Conservation (phyloP, 2,113 vertebrate species). For the Aythya baeri region DNA sequence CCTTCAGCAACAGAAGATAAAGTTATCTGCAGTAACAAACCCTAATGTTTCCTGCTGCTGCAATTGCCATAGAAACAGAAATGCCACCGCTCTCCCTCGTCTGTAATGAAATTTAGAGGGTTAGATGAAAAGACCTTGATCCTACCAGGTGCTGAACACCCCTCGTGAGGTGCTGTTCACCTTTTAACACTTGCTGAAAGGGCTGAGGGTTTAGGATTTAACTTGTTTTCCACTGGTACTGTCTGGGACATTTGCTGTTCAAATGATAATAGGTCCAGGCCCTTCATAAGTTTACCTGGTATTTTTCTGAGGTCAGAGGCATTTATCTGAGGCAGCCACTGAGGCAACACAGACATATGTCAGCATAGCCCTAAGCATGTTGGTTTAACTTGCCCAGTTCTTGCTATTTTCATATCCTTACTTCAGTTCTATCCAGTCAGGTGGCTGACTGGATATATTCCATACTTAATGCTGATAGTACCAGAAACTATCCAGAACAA, state of each 20-base stretch:
- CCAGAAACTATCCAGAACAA: conserved; percentile 3
- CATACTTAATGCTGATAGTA: neutral
- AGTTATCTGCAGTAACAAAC: neutral
- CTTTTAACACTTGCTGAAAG: neutral
- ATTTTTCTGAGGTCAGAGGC: neutral
- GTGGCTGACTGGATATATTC: neutral
- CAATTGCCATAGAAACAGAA: conserved; percentile 27
- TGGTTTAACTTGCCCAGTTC: neutral
- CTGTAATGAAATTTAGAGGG: conserved; percentile 13
- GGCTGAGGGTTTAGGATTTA: neutral
- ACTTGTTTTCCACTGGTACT: neutral
- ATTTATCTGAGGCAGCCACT: neutral
- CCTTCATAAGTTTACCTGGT: neutral
- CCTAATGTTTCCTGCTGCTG: neutral
- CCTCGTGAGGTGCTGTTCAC: neutral
- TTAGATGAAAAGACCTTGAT: neutral
- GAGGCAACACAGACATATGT: neutral
- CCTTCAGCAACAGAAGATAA: neutral
- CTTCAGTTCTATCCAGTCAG: neutral
- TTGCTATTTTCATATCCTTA: neutral
- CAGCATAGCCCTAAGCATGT: rapidly evolving
- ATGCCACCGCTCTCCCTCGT: neutral
- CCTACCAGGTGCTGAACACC: neutral
- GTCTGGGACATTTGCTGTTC: neutral
- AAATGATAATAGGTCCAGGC: neutral